Evolutionary conservation across 2,797 vertebrate genomes (phyloP), one percentile per base, ranked within the genome.

Genomic region (Sebastes dallii): DNA sequence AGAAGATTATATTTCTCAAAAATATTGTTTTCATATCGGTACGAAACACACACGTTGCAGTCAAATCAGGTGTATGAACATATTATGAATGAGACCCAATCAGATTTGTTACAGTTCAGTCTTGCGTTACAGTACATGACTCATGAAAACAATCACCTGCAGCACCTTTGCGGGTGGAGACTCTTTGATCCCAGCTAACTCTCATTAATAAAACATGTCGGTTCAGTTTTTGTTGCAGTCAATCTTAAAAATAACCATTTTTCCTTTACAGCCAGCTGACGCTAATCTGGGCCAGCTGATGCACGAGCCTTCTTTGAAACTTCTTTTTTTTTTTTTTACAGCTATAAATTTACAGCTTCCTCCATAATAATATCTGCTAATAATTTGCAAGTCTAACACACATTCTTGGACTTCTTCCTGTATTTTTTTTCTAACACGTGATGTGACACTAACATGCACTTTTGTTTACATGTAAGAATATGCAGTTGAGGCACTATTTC

Each of bases 191-290:
- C 66, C 14, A 3, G n/a, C 69, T 46, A 59, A 54, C 30, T 56
- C 29, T 68, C 65, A 78, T 79, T 61, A 77, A 80, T 82, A 73
- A 82, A 86, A 79, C 74, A 86, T 74, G 68, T 62, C 11, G 13
- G 18, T 58, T 75, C 25, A 22, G 54, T 72, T 88, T 30, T 84
- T 69, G 36, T 75, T 66, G 9, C 14, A 71, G 11, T 59, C 42
- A 34, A n/a, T 52, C 18, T 70, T 62, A 29, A 56, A 59, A 78
- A 18, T 25, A 46, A 22, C 18, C 30, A 2, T 54, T 75, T 83
- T 67, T 68, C 25, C 27, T 32, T 66, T 10, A 55, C 22, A 36
- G 58, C n/a, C 34, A 50, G 46, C 24, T 54, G 46, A 60, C 42
- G 13, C 58, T 75, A 27, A 78, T 84, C 16, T 69, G 34, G n/a